These are phyloP conservation scores for Sarcophaga variegata DNA, from an alignment of 2,888 invertebrate species.

Conservation along the genomic window DNA sequence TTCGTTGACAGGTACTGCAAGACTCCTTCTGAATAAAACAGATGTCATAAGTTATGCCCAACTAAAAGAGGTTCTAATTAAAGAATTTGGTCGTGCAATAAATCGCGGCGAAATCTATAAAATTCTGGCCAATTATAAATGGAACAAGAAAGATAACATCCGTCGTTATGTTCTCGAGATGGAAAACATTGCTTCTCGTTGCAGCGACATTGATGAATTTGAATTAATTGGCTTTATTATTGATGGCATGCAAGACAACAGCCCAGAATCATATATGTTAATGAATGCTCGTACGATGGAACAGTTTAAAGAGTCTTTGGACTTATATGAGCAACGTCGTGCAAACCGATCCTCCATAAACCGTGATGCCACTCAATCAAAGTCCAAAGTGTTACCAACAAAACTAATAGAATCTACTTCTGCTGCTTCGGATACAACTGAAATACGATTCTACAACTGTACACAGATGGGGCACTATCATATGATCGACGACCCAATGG, in stretches of 20 bases:
- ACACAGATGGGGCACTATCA: constrained; percentile 40
- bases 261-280: constrained; percentile 40
- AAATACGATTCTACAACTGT: not conserved
- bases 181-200: constrained; percentile 54
- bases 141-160: constrained; percentile 53
- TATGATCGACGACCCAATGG: constrained; percentile 42
- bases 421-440: not conserved
- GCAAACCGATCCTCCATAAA: constrained; percentile 6
- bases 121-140: constrained; percentile 24
- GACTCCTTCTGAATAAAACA: constrained; percentile 27
- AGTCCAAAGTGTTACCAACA: not conserved
- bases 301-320: constrained; percentile 50
- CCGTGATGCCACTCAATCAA: not conserved
- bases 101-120: constrained; percentile 39
- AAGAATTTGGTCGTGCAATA: constrained; percentile 23
- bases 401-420: not conserved
- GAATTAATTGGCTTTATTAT: constrained; percentile 42
- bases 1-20: constrained; percentile 18
- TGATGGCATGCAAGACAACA: constrained; percentile 53
- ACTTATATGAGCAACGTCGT: constrained; percentile 54
- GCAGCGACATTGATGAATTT: constrained; percentile 36
- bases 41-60: constrained; percentile 18
- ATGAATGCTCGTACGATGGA: constrained; percentile 59
- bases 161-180: constrained; percentile 61
- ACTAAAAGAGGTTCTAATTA: not conserved